Base-by-base conservation (phyloP, 2,113 vertebrate species). In the Pseudorhombus dupliciocellatus region DNA sequence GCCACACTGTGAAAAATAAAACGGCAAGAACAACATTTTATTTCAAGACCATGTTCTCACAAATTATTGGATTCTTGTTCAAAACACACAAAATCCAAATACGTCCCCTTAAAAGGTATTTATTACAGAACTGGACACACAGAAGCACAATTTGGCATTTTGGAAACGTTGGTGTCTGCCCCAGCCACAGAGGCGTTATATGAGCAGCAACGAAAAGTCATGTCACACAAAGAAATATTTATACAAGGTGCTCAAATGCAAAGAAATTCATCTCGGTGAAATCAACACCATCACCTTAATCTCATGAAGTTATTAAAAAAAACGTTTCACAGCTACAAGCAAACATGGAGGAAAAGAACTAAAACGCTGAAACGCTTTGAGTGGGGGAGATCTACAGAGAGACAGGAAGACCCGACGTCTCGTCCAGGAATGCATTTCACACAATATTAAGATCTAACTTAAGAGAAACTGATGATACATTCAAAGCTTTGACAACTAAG, bases 401-500 rank as follows among this genome's bases (percentile, higher is more conserved):
- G 34, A 11, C 34, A 37, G 34, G 34, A 37, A 12, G 34, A 11
- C 10, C 9, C 10, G 3, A 37, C 12, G 34, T 55, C 55, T 34
- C 48, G 28, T 70, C 7, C 5, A 73, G 62, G 74, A 84, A 85
- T 75, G 70, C 22, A 25, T 16, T 16, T 21, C 4, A 44, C 14
- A 34, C 7, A 2, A 31, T 18, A 20, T 24, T 4, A 20, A 42
- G 25, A 34, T 18, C 24, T 14, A 3, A 40, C 28, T 31, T 14
- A 46, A 4, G 2, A 24, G 8, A 26, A 63, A 61, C 24, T 1
- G 8, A 62, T 44, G 76, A 37, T 73, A 89, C 85, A 91, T 89
- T 90, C 83, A 90, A 83, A 73, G 72, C 85, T 89, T 84, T 79
- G 70, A 81, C 80, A 71, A 78, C 83, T 83, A 84, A 84, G 80